Base-by-base conservation (phyloP, 2,113 vertebrate species). In the Pyxicephalus adspersus region DNA sequence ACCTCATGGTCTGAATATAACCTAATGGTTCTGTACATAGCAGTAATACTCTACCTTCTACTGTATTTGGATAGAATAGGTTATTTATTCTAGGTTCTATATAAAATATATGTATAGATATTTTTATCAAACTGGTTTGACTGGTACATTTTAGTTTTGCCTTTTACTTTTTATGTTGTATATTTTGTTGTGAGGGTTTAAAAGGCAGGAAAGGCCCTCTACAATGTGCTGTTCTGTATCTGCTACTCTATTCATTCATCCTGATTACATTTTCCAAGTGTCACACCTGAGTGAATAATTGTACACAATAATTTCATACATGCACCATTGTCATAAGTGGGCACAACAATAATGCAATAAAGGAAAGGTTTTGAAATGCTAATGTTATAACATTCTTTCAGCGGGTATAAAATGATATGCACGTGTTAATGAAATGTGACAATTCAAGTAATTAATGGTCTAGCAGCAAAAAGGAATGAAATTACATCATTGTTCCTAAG, bases 391-490 rank as follows among this genome's bases (percentile, higher is more conserved):
- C 28, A 61, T 67, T 70, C 54, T 68, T 70, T 45, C 54, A 50
- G 31, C 5, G 64, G 34, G 19, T 75, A 51, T 19, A 60, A 60
- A 85, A 51, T 22, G 83, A 67, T 34, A 79, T 51, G 26, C 65
- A 26, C 76, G 60, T 3, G 58, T 16, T 3, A 75, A 82, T 60
- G 15, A 83, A 81, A n/a, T 55, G 65, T 64, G 7, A 34, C 72
- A 86, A 85, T 85, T 87, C 87, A 83, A 83, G 4, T 85, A 87
- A 90, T 81, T 85, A 87, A 81, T 2, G 76, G 76, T 16, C 61
- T 38, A 60, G 0, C 18, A 45, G 84, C 50, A 81, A 58, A 84
- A 57, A 84, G 71, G 84, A 58, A 86, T 84, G 83, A 87, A 88
- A 89, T 87, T 84, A 84, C 84, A 86, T 83, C 82, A 89, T 68